Evolutionary conservation across 2,113 vertebrate species (phyloP).

Genomic region (Ceyx margarethae): DNA sequence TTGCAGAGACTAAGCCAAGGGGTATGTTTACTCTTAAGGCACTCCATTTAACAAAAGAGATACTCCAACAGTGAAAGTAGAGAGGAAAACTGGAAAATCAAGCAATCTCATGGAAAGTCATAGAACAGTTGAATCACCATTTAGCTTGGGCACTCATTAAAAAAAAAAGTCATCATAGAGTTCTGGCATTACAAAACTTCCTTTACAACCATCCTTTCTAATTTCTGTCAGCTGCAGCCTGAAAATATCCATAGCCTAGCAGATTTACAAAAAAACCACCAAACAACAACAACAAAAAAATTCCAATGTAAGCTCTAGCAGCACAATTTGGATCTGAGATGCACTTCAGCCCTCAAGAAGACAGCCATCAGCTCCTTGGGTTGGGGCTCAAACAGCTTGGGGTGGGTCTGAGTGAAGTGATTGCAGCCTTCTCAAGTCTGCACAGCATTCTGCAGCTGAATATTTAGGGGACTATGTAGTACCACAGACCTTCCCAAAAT

Average conservation of each 20-base stretch:
- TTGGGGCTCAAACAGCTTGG: background rate
- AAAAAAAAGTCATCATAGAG: background rate
- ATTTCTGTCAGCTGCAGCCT: conserved; percentile 35
- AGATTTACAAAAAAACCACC: background rate
- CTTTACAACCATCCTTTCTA: conserved; percentile 2
- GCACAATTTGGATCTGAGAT: background rate
- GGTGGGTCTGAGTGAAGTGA: background rate
- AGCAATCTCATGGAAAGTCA: background rate
- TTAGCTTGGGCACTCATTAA: background rate
- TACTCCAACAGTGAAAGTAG: background rate
- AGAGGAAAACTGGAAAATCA: background rate
- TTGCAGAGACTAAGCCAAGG: background rate
- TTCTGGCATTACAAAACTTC: conserved; percentile 17
- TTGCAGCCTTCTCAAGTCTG: accelerated
- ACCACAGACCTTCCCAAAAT: background rate
- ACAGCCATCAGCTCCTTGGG: background rate
- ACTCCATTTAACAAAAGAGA: background rate
- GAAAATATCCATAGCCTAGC: background rate
- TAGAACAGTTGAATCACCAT: background rate
- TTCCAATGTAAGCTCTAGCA: background rate
- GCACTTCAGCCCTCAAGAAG: background rate
- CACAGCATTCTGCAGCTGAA: background rate
- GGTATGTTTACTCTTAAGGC: background rate
- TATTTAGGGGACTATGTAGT: no score
- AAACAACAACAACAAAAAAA: background rate